These are phyloP conservation scores for Phalacrocorax carbo DNA, from an alignment of 2,113 vertebrate genomes.

Conservation along the genomic window DNA sequence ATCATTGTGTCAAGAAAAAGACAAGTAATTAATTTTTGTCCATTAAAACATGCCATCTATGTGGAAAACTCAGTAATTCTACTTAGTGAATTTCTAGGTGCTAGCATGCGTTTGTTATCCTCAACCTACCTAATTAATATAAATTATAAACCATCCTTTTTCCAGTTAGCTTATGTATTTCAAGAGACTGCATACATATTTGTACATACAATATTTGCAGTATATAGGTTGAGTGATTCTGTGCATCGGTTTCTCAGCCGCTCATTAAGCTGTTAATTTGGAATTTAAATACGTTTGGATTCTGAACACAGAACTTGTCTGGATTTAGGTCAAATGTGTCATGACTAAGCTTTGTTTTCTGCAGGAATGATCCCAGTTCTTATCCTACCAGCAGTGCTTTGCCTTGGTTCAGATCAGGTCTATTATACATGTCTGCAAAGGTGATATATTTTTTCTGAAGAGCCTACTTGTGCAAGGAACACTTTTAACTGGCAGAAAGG, in stretches of 20 bases:
- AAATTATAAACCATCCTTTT: neutral
- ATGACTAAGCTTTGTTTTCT: constrained; percentile 1
- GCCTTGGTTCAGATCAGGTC: neutral
- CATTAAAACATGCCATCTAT: neutral
- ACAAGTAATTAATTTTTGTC: neutral
- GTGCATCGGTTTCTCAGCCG: neutral
- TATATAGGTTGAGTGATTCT: neutral
- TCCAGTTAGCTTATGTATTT: neutral
- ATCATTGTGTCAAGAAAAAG: neutral
- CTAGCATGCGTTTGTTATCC: neutral
- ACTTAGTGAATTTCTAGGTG: neutral
- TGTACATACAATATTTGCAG: neutral
- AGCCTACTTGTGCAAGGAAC: neutral
- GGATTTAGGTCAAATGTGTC: neutral
- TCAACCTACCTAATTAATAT: neutral
- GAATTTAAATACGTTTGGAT: neutral
- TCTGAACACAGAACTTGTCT: neutral
- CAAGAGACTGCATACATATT: neutral
- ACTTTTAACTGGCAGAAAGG: neutral
- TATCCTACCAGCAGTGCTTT: neutral
- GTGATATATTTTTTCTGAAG: neutral
- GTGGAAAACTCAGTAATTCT: neutral
- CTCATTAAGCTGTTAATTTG: constrained; percentile 12
- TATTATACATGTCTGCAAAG: neutral
- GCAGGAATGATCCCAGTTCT: neutral